These are phyloP conservation scores for Cercopithecus mona DNA, from an alignment of 2,113 vertebrate species.

Conservation along the genomic window DNA sequence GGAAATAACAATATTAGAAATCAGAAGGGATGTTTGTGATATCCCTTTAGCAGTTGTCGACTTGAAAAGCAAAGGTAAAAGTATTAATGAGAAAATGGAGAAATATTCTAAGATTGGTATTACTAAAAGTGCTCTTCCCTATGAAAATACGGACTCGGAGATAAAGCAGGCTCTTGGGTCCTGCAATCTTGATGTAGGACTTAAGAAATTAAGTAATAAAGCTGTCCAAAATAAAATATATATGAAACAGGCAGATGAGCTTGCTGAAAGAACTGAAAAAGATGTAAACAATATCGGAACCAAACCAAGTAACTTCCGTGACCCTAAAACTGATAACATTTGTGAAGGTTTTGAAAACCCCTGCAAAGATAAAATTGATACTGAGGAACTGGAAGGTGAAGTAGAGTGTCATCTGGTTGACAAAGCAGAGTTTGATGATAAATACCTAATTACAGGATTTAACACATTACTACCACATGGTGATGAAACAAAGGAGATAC, in stretches of 20 bases:
- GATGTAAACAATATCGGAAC: slow-evolving; percentile 9
- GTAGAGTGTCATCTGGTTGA: not conserved
- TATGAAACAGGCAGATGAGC: not conserved
- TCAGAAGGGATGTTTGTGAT: slow-evolving; percentile 58
- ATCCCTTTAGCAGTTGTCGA: slow-evolving; percentile 83
- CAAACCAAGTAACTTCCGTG: not conserved
- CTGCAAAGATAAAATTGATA: not conserved
- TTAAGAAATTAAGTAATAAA: slow-evolving; percentile 46
- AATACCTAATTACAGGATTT: not conserved
- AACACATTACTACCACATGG: not conserved
- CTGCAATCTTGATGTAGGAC: not conserved
- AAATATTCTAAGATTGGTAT: slow-evolving; percentile 80
- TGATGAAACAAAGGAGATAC: slow-evolving; percentile 10
- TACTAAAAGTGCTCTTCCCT: not conserved
- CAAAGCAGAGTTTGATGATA: not conserved
- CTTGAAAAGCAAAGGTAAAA: slow-evolving; percentile 84
- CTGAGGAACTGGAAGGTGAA: not conserved
- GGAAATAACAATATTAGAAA: slow-evolving; percentile 86
- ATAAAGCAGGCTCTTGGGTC: not conserved
- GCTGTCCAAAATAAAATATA: not conserved
- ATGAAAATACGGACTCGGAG: not conserved
- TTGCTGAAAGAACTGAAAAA: not conserved
- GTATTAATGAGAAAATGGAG: slow-evolving; percentile 89
- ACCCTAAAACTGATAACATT: not conserved
- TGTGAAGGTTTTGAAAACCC: slow-evolving; percentile 25